phyloP scores from a whole-genome alignment of 2,797 vertebrate genomes.

The Tympanoctomys barrerae region DNA sequence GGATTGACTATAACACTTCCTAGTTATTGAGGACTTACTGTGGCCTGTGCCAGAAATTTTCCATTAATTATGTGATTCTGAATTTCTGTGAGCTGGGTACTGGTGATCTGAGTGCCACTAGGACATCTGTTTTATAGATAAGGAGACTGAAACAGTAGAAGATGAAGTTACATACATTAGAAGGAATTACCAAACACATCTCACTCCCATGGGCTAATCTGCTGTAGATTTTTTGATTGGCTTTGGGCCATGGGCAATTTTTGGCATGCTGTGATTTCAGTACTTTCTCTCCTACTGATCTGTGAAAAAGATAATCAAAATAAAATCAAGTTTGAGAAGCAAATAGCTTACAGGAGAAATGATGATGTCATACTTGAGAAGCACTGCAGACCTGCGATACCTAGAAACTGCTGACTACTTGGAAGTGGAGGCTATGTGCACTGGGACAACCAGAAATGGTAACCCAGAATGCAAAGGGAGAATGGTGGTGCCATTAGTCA shows the following conservation, averaged over 20 bases:
- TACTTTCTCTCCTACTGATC: neutral
- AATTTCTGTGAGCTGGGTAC: neutral
- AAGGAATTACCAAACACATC: neutral
- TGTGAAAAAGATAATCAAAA: constrained; percentile 13
- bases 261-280: neutral
- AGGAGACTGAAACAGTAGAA: neutral
- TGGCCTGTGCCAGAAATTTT: neutral
- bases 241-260: neutral
- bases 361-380: constrained; percentile 10
- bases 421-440: neutral
- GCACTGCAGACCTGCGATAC: neutral
- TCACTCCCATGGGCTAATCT: neutral
- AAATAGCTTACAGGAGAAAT: neutral
- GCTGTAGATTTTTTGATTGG: neutral
- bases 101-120: neutral
- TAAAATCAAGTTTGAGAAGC: constrained; percentile 15
- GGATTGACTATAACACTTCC: neutral
- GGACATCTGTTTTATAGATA: neutral
- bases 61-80: neutral
- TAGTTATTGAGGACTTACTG: neutral
- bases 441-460: neutral
- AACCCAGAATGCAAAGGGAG: neutral
- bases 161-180: neutral
- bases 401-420: neutral
- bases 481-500: neutral